Base-by-base conservation (phyloP, 1,140 invertebrate species). In the Sycophila sp. region DNA sequence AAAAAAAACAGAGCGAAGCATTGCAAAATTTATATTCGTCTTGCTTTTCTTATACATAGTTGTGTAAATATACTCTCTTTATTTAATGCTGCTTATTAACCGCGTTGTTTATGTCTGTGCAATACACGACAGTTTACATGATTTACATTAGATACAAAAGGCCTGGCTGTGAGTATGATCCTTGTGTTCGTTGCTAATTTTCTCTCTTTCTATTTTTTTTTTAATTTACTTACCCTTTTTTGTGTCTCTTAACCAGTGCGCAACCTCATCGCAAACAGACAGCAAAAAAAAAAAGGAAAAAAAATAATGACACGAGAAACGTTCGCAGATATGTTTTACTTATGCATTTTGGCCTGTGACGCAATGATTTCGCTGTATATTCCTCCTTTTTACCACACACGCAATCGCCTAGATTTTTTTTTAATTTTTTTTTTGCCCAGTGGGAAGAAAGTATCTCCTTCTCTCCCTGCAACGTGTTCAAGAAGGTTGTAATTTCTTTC, bases 111-210 rank as follows among this genome's bases (percentile, higher is more conserved):
- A 40, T 60, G 19, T 51, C 40, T 60, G 45, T 69, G 66, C 42
- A 40, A 53, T 38, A 40, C 26, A 68, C 13, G 19, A 58, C 19
- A 47, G 15, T 58, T 58, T 10, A 32, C 7, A 47, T 47, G 24
- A 65, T 15, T 55, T 56, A 56, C 34, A 56, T 36, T 34, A 32
- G n/a, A 47, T 13, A 40, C 26, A 17, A 60, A 36, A 60, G 26
- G 38, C 58, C 38, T 63, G 40, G 60, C 60, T 63, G 60, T 63
- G 60, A 63, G 60, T 63, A 63, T 63, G 60, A 63, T 63, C 10
- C 30, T 63, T 36, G 60, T 49, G 19, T 42, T 60, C 40, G 15
- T 38, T 42, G 26, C 40, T 45, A 40, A 40, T 40, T 28, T 28
- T 24, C 26, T 47, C n/a, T 3, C 22, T 58, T 24, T 38, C n/a